A percentile compares a stretch with the other conserved stretches of the same genome.
These are phyloP conservation scores for Synanthedon vespiformis DNA, from an alignment of 2,888 invertebrate genomes.

Conservation along the genomic window DNA sequence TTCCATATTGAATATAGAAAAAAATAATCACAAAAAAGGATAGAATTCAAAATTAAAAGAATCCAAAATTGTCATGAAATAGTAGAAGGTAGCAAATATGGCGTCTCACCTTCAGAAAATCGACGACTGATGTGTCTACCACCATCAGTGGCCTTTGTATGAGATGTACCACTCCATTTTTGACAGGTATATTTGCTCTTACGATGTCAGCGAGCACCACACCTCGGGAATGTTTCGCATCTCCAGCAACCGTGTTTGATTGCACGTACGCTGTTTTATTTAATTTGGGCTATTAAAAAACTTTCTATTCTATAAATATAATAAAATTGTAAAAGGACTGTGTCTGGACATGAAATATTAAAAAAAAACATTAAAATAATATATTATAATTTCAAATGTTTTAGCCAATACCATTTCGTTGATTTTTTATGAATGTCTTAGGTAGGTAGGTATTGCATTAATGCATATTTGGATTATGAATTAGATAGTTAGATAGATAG, in stretches of 20 bases:
- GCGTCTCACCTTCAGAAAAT: slow-evolving; percentile 81
- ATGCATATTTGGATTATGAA: too few species aligned
- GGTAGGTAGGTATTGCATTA: too few species aligned
- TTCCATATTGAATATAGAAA: too few species aligned
- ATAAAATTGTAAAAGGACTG: background rate
- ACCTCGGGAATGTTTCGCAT: slow-evolving; percentile 81
- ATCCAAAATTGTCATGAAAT: too few species aligned
- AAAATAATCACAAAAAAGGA: too few species aligned
- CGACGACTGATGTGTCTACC: slow-evolving; percentile 87
- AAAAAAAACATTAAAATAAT: background rate
- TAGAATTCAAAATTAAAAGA: too few species aligned
- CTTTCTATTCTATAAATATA: background rate
- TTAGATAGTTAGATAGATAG: too few species aligned
- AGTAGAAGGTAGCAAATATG: too few species aligned
- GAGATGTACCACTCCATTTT: slow-evolving; percentile 92
- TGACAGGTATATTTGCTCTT: slow-evolving; percentile 90
- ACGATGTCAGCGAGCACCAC: slow-evolving; percentile 90
- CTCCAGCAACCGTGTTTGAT: slow-evolving; percentile 85
- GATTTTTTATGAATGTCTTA: background rate
- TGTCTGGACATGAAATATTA: background rate
- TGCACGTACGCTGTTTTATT: slow-evolving; percentile 79
- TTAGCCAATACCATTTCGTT: background rate
- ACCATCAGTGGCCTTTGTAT: slow-evolving; percentile 93
- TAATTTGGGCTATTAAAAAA: background rate
- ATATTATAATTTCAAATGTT: background rate